phyloP scores from a whole-genome alignment of 2,888 invertebrate species.

The Boloria euphrosyne region DNA sequence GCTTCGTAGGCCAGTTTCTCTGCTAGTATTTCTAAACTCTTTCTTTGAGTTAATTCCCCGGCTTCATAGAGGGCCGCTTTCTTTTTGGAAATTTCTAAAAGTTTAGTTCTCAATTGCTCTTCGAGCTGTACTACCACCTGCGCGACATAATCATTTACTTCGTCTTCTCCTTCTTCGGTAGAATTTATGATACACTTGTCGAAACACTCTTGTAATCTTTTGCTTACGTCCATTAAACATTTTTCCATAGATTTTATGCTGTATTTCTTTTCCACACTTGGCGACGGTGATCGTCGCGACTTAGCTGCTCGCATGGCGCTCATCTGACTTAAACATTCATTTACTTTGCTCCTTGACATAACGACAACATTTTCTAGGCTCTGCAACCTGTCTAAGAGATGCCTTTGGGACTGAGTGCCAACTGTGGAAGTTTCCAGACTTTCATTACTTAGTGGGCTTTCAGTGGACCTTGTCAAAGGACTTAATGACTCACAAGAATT shows the following conservation, averaged over 20 bases:
- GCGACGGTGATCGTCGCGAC: slow-evolving; percentile 84
- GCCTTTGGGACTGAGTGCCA: slow-evolving; percentile 77
- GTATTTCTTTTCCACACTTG: slow-evolving; percentile 85
- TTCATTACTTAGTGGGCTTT: slow-evolving; percentile 61
- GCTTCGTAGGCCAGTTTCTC: slow-evolving; percentile 92
- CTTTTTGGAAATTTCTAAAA: slow-evolving; percentile 86
- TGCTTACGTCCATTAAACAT: slow-evolving; percentile 84
- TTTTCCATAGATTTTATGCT: slow-evolving; percentile 85
- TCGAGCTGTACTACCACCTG: slow-evolving; percentile 85
- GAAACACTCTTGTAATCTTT: slow-evolving; percentile 83
- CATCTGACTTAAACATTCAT: slow-evolving; percentile 85
- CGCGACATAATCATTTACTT: slow-evolving; percentile 78
- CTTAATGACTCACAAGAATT: slow-evolving; percentile 83
- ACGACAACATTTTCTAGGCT: slow-evolving; percentile 84
- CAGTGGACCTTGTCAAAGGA: slow-evolving; percentile 65
- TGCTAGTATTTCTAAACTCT: slow-evolving; percentile 87
- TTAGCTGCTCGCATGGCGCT: slow-evolving; percentile 84
- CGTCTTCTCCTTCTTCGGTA: slow-evolving; percentile 61
- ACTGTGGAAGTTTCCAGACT: slow-evolving; percentile 61
- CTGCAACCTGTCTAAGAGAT: slow-evolving; percentile 82
- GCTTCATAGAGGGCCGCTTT: slow-evolving; percentile 85
- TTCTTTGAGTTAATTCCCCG: slow-evolving; percentile 85
- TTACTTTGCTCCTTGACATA: slow-evolving; percentile 85
- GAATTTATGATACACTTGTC: slow-evolving; percentile 81
- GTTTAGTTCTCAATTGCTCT: slow-evolving; percentile 85